Evolutionary conservation across 1,140 invertebrate species (phyloP), one percentile per base, ranked within the genome.

Genomic region (Halotydeus destructor): DNA sequence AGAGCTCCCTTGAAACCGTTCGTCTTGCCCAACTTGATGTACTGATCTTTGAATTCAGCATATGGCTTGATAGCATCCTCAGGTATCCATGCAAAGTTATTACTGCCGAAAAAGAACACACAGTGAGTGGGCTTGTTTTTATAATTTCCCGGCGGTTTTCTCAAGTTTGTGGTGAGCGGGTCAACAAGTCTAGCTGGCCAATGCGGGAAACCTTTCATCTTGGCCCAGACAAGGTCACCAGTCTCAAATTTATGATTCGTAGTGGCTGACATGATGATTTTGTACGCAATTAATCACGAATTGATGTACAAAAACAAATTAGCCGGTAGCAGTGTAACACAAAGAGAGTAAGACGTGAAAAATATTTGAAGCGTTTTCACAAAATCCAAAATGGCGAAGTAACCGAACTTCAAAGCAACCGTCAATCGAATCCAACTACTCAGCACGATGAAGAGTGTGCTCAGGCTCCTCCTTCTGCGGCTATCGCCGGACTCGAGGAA

Each of bases 81-180:
- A 2, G 18, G 32, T 30, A 54, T 45, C 43, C 47, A 54, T 5
- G 45, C 47, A 45, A 79, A 91, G 60, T 91, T 88, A 50, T 84
- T 75, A 26, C 77, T 76, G 36, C 85, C 85, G 68, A 84, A 91
- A 63, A 93, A 91, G 60, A 76, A 88, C 45, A 91, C 79, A 63
- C 81, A 89, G 51, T 83, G 75, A 8, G 71, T 62, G 39, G 70
- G 50, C 45, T 66, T 66, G 43, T 63, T 64, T 28, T 23, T n/a
- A 18, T 21, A 28, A 33, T 38, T 43, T 28, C 34, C 41, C 6
- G 25, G 24, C 9, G 27, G 28, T 19, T 23, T 14, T 31, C n/a
- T 36, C 14, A 44, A 14, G 9, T 35, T 38, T 5, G 35, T 9
- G 8, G 12, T n/a, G 8, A 16, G 9, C 60, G 63, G n/a, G 57